Base-by-base conservation (phyloP, 2,888 invertebrate genomes). In the Leucania comma region DNA sequence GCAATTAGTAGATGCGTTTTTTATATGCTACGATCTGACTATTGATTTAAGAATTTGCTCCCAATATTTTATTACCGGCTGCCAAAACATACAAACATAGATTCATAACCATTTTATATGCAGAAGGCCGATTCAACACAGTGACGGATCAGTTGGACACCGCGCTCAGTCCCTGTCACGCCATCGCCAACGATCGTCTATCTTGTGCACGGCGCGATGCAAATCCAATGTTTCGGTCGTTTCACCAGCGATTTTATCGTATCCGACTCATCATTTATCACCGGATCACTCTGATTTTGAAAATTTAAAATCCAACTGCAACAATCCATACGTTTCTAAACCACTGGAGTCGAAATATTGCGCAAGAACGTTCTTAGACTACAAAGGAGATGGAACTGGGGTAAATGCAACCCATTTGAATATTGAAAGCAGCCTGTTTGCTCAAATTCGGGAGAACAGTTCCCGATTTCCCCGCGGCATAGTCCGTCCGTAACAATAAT, bases 371-470 rank as follows among this genome's bases (percentile, higher is more conserved):
- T 53, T 38, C 10, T 46, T n/a, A 12, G 26, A 50, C 17, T 53
- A 54, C 59, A 74, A 74, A 56, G 32, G 22, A 77, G 50, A 32
- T 74, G 63, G 56, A 68, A 61, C 67, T 24, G 38, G 12, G 17
- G 54, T 59, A 66, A 63, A 61, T 74, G 75, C 80, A 74, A 51
- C 38, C 59, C 17, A 72, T 81, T 72, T 83, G 70, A 83, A 76
- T 81, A 76, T 74, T 75, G 51, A 63, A 61, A 54, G 59, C 62
- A 59, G 68, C 53, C 56, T 59, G 76, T 68, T 73, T 56, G 59
- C 61, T 57, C 51, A 50, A 70, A 67, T 70, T 65, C 51, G 53
- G 32, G 71, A 54, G 72, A 72, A 58, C 56, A 54, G 72, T 68
- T 70, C 24, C 48, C 65, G 65, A 80, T 67, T 83, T 70, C 76